These are phyloP conservation scores for Alfaro cultratus DNA, from an alignment of 2,797 vertebrate species.

Conservation along the genomic window DNA sequence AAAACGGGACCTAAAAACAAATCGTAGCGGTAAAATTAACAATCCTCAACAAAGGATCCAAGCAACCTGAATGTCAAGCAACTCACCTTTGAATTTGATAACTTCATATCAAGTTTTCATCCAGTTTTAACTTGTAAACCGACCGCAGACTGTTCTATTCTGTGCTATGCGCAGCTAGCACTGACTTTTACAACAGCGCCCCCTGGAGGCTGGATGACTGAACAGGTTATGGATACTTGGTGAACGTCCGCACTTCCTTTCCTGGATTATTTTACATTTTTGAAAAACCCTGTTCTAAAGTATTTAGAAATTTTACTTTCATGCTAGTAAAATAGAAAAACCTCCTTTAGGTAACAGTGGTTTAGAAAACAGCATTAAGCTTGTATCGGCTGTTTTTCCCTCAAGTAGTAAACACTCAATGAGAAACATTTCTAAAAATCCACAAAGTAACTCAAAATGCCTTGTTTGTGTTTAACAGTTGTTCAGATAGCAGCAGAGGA, in stretches of 20 bases:
- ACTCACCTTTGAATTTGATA: neutral
- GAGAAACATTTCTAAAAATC: neutral
- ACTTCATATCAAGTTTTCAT: neutral
- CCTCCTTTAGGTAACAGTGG: neutral
- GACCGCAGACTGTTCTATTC: neutral
- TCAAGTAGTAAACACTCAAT: neutral
- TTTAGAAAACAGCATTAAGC: neutral
- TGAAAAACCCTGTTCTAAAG: neutral
- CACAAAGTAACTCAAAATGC: neutral
- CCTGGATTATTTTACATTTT: neutral
- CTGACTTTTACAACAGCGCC: neutral
- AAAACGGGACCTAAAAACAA: neutral
- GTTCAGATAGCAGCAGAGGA: slow-evolving; percentile 36
- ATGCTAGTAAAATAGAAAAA: neutral
- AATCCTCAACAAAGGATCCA: neutral
- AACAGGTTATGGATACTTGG: neutral
- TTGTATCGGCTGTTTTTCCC: neutral
- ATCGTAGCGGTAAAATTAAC: neutral
- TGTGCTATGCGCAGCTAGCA: no score
- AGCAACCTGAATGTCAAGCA: neutral
- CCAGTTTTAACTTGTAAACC: neutral
- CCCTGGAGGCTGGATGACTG: neutral
- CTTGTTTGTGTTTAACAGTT: slow-evolving; percentile 27
- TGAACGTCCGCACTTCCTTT: neutral
- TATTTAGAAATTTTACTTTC: neutral